Percentiles rank a stretch among this genome's conserved stretches.
Conservation (phyloP, 2,888 invertebrate species). For the Lacanobia wlatinum region DNA sequence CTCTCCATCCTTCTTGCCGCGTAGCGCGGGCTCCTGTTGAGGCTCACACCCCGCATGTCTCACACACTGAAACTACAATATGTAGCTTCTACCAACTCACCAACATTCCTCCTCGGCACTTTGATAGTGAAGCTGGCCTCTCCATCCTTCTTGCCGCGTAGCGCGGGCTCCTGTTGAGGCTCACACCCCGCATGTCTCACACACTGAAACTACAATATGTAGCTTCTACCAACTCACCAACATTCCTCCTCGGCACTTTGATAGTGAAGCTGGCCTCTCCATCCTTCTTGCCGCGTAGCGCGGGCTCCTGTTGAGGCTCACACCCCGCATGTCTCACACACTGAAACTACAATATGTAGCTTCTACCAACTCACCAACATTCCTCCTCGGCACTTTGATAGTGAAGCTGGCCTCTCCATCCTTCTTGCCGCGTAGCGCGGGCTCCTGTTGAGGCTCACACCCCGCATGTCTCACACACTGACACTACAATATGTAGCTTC, state of each 20-base stretch:
- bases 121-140: constrained; percentile 97
- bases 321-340: too few species aligned
- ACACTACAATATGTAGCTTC: too few species aligned
- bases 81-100: constrained; percentile 83
- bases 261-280: constrained; percentile 96
- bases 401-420: constrained; percentile 97
- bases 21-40: constrained; percentile 96
- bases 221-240: constrained; percentile 91
- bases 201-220: too few species aligned
- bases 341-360: too few species aligned
- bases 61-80: too few species aligned
- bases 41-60: too few species aligned
- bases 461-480: too few species aligned
- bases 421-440: constrained; percentile 97
- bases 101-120: constrained; percentile 98
- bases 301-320: constrained; percentile 97
- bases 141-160: constrained; percentile 97
- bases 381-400: constrained; percentile 97
- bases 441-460: constrained; percentile 98
- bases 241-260: constrained; percentile 97
- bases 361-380: constrained; percentile 93
- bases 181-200: too few species aligned
- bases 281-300: constrained; percentile 98
- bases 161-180: constrained; percentile 97
- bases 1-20: constrained; percentile 97